Evolutionary conservation across 2,797 vertebrate species (phyloP).

Genomic region (Chanos chanos): DNA sequence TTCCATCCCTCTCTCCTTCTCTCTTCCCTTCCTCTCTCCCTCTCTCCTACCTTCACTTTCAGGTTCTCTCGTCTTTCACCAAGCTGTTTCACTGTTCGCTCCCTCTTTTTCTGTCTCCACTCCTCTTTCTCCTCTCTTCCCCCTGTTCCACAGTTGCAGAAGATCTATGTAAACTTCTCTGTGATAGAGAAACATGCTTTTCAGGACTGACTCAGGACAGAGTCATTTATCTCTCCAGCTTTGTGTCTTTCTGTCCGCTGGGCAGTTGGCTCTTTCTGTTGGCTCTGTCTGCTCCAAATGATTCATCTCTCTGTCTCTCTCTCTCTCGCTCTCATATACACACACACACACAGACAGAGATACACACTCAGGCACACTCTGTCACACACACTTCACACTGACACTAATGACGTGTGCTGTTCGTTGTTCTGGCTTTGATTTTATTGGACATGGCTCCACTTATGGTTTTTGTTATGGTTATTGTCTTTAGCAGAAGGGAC

Average conservation of each 20-base stretch:
- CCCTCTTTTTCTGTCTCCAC: neutral
- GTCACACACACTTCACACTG: neutral
- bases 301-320: neutral
- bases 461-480: neutral
- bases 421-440: neutral
- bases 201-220: neutral
- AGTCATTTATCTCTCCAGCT: neutral
- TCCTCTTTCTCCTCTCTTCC: neutral
- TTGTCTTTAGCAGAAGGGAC: neutral
- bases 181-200: neutral
- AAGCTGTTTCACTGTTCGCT: neutral
- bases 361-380: neutral
- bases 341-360: no score
- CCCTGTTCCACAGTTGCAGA: neutral
- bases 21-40: slow-evolving; percentile 46
- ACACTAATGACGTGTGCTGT: neutral
- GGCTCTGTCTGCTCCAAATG: neutral
- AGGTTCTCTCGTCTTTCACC: slow-evolving; percentile 30
- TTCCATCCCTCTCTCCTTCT: slow-evolving; percentile 40
- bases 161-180: neutral
- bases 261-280: no score
- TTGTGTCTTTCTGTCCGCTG: neutral
- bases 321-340: no score
- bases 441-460: neutral
- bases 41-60: slow-evolving; percentile 52